phyloP scores from a whole-genome alignment of 2,797 vertebrate genomes.

The Sebastes iracundus region DNA sequence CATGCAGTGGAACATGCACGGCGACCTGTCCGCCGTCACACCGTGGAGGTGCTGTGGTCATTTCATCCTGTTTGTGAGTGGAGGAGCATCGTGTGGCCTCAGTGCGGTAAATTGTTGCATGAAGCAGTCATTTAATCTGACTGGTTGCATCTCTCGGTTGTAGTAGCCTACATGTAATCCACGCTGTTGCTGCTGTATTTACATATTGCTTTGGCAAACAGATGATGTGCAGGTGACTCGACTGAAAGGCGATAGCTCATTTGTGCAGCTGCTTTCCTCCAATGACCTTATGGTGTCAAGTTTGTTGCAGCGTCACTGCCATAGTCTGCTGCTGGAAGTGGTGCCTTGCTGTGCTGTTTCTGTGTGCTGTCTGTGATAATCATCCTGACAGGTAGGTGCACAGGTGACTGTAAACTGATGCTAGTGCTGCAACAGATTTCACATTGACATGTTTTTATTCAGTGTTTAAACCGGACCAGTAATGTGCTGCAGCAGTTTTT shows the following conservation, averaged over 20 bases:
- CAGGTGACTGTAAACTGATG: background rate
- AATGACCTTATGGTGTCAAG: slow-evolving; percentile 64
- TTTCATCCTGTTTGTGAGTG: background rate
- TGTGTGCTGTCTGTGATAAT: background rate
- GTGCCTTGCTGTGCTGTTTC: background rate
- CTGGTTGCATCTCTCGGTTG: background rate
- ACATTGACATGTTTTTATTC: background rate
- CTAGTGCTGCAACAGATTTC: background rate
- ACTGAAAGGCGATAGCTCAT: slow-evolving; percentile 29
- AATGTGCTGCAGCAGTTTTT: background rate
- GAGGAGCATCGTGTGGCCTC: background rate
- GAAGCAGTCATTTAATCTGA: background rate
- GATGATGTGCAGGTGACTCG: slow-evolving; percentile 35
- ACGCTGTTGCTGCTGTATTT: background rate
- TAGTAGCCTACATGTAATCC: background rate
- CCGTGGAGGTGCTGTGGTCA: background rate
- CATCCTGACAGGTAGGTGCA: background rate
- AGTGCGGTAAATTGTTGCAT: slow-evolving; percentile 46
- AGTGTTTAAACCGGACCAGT: background rate
- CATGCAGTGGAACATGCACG: background rate
- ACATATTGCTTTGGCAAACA: background rate
- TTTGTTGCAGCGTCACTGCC: slow-evolving; percentile 69
- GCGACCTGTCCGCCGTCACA: background rate
- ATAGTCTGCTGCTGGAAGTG: slow-evolving; percentile 6
- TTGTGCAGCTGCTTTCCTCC: slow-evolving; percentile 28